These are phyloP conservation scores for Gnathonemus longibarbis DNA, from an alignment of 2,113 vertebrate genomes.

Conservation along the genomic window DNA sequence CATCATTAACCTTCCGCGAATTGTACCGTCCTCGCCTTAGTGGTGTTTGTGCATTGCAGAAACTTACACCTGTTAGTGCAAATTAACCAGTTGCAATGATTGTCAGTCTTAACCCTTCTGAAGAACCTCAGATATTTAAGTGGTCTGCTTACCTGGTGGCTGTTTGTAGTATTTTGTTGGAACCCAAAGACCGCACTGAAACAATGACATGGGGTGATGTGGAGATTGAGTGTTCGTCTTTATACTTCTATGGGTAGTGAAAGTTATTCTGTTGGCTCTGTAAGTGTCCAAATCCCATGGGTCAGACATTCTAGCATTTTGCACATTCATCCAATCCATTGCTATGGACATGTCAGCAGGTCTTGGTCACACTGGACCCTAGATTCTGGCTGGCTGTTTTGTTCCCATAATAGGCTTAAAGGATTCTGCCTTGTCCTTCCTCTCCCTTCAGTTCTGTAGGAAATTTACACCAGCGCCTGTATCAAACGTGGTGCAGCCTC, in stretches of 20 bases:
- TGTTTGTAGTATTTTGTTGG: background rate
- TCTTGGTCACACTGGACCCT: background rate
- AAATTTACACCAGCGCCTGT: background rate
- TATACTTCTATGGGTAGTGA: background rate
- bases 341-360: background rate
- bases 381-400: background rate
- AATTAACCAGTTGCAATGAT: background rate
- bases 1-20: background rate
- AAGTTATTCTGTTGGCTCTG: background rate
- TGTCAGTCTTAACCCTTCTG: background rate
- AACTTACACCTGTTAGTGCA: background rate
- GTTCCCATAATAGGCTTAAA: slow-evolving; percentile 3
- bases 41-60: background rate
- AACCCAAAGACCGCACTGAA: background rate
- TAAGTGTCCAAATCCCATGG: background rate
- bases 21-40: background rate
- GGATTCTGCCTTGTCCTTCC: background rate
- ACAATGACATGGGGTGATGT: background rate
- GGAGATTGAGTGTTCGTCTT: background rate
- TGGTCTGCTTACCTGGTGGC: background rate
- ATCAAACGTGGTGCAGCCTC: background rate
- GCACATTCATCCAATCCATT: background rate
- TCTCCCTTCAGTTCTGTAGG: background rate
- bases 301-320: background rate
- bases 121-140: background rate